phyloP scores from a whole-genome alignment of 1,140 invertebrate genomes.

The Helicoverpa zea region DNA sequence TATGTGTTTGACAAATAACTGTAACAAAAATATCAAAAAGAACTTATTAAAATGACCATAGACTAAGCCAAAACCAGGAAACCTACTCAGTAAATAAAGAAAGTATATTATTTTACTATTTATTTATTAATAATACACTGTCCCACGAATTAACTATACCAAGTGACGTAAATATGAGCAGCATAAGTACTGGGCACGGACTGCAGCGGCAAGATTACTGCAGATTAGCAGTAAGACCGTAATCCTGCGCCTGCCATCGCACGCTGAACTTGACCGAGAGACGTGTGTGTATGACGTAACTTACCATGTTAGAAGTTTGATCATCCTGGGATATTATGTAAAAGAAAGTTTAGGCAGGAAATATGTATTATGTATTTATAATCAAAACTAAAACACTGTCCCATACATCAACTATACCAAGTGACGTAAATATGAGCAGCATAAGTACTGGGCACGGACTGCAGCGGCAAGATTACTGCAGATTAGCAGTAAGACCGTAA shows the following conservation, averaged over 20 bases:
- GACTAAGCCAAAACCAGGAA: too few species aligned
- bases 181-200: background rate
- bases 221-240: slow-evolving; percentile 68
- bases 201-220: slow-evolving; percentile 55
- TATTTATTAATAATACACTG: background rate
- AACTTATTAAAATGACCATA: too few species aligned
- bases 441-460: background rate
- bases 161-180: slow-evolving; percentile 33
- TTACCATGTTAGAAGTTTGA: background rate
- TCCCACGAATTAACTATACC: background rate
- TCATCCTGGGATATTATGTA: background rate
- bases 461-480: slow-evolving; percentile 56
- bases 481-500: slow-evolving; percentile 70
- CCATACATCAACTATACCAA: background rate
- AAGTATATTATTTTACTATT: too few species aligned
- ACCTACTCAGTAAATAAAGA: too few species aligned
- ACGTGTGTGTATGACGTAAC: background rate
- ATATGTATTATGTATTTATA: background rate
- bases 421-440: slow-evolving; percentile 34
- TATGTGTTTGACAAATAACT: too few species aligned
- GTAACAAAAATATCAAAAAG: too few species aligned
- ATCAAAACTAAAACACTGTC: background rate
- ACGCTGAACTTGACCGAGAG: slow-evolving; percentile 71
- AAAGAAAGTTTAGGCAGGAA: background rate
- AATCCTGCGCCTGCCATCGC: slow-evolving; percentile 64